Conservation (phyloP, 2,797 vertebrate genomes). For the Monodelphis domestica region DNA sequence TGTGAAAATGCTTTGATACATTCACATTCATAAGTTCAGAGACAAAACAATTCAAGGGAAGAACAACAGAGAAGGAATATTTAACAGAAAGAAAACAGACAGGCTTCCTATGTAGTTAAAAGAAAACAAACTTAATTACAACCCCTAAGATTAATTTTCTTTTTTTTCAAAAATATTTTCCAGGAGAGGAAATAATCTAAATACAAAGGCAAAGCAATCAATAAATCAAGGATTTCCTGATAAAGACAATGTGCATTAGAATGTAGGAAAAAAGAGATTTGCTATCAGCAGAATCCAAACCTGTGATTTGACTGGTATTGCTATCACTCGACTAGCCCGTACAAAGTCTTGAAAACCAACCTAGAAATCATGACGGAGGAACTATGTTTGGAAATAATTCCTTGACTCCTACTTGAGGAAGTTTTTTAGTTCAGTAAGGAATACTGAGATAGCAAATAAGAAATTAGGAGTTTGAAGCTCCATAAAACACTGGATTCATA, state of each 20-base stretch:
- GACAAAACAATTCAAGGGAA: constrained; percentile 27
- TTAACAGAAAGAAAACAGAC: not conserved
- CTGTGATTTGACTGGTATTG: not conserved
- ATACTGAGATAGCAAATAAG: not conserved
- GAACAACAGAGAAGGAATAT: constrained; percentile 1
- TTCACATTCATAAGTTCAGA: not conserved
- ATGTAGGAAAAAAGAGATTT: not conserved
- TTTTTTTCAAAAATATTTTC: constrained; percentile 22
- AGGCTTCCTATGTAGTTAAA: not conserved
- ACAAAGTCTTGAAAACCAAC: not conserved
- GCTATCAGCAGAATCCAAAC: not conserved
- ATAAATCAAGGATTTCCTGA: not conserved
- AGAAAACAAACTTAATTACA: not conserved
- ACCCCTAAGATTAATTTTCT: not conserved
- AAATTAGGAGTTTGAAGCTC: not conserved
- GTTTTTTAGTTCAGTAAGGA: not conserved
- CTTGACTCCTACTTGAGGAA: not conserved
- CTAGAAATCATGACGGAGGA: not conserved
- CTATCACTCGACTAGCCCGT: not conserved
- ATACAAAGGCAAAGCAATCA: not conserved
- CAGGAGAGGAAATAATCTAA: not conserved
- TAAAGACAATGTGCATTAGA: not conserved
- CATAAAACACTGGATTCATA: not conserved
- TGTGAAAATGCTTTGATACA: not conserved
- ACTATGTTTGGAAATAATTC: not conserved